Evolutionary conservation across 23 tunicate genomes (phyloP).

Genomic region (Trididemnum miniatum): DNA sequence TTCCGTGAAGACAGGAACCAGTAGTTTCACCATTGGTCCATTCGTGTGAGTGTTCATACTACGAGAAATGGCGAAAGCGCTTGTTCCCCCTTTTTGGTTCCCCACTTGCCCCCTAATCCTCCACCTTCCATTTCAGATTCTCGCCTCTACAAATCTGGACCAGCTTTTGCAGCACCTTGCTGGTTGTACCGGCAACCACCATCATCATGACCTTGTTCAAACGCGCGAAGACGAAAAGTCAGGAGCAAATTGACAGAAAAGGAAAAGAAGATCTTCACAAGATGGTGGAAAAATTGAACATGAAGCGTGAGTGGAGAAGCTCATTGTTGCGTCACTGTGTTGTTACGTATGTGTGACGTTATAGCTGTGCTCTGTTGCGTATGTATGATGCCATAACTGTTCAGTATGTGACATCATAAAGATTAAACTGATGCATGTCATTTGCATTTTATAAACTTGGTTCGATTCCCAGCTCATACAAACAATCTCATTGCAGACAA

Average conservation of each 20-base stretch:
- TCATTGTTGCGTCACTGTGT: no score
- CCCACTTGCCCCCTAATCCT: no score
- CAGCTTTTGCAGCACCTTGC: conserved; percentile 86
- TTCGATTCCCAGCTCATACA: no score
- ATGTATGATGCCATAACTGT: no score
- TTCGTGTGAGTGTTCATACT: conserved; percentile 77
- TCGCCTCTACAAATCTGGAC: conserved; percentile 94
- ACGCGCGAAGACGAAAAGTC: conserved; percentile 85
- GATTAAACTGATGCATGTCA: no score
- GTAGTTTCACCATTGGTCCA: conserved; percentile 75
- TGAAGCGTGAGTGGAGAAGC: conserved; percentile 45
- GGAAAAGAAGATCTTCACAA: conserved; percentile 52
- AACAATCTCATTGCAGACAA: conserved; percentile 2
- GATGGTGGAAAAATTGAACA: conserved; percentile 63
- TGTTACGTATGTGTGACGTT: no score
- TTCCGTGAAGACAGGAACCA: conserved; percentile 62
- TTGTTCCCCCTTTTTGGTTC: no score
- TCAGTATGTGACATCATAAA: no score
- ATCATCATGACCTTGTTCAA: conserved; percentile 82
- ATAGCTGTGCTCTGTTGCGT: no score
- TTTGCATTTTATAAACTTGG: no score
- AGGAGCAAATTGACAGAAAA: conserved; percentile 52
- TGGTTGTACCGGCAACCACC: conserved; percentile 88
- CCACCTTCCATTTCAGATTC: conserved; percentile 31
- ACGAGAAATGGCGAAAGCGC: no score